A percentile compares a stretch with the other conserved stretches of the same genome.
These are phyloP conservation scores for Gnathonemus echidnorhynchus DNA, from an alignment of 2,113 vertebrate genomes.

Conservation along the genomic window DNA sequence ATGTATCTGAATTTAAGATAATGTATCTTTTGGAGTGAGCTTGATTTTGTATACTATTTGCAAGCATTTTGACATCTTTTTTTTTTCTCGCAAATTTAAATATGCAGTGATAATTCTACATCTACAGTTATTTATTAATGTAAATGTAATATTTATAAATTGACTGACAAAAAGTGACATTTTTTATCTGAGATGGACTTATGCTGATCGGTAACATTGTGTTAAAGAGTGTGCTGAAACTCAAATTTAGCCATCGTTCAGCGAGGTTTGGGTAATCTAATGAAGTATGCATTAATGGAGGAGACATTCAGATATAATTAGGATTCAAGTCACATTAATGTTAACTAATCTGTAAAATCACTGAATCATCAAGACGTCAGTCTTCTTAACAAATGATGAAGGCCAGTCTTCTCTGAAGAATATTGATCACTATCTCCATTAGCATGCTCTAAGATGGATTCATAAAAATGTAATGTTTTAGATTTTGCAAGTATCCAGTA, in stretches of 20 bases:
- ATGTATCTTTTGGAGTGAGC: background rate
- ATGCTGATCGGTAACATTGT: background rate
- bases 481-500: background rate
- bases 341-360: conserved; percentile 7
- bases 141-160: background rate
- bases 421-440: background rate
- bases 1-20: background rate
- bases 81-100: background rate
- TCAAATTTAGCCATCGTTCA: background rate
- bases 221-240: background rate
- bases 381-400: background rate
- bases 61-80: background rate
- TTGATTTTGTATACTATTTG: background rate
- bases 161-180: background rate
- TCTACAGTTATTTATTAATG: background rate
- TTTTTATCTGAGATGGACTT: background rate
- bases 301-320: background rate
- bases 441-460: background rate
- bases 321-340: background rate
- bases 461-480: background rate
- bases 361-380: background rate
- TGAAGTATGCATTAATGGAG: background rate
- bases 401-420: background rate
- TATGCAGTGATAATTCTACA: background rate
- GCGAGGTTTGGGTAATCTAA: background rate